Base-by-base conservation (phyloP, 2,113 vertebrate species). In the Prolemur simus region DNA sequence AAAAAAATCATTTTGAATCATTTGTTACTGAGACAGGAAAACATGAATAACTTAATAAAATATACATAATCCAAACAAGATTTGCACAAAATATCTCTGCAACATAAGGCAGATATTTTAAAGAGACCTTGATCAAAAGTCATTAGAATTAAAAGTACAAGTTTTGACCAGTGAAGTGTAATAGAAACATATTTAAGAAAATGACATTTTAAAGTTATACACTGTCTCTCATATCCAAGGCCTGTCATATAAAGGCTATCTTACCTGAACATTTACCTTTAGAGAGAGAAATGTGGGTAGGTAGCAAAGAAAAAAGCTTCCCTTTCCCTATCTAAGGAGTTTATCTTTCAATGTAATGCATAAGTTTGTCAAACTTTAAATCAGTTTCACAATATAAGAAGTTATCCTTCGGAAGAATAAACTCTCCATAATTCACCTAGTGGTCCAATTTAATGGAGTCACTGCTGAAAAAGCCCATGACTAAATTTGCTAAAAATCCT, bases 31-130 rank as follows among this genome's bases (percentile, higher is more conserved):
- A 96, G 83, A 93, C 87, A 96, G 69, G 95, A 89, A 89, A 93
- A 94, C 63, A 92, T 80, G 60, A 97, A 96, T 87, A 95, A 94
- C 56, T 88, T 94, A 91, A 97, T 94, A 93, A 96, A 96, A 95
- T 95, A 80, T 66, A 54, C 64, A 85, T 81, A 94, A 94, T 74
- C 49, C 60, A 81, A 86, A 92, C 6, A 91, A 66, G 13, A 87
- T 93, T 95, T 95, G 29, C 87, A 76, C 45, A 94, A 96, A 94
- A 63, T 96, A 92, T 58, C 52, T 96, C 47, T 90, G 74, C 14
- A 93, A 73, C 73, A 56, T 73, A 95, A 80, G 15, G 63, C 27
- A 81, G 23, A 56, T 25, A 89, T 25, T 96, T 96, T 85, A 95
- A 92, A 29, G 45, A 97, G 81, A 96, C 32, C 80, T 94, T 96